A percentile compares a stretch with the other conserved stretches of the same genome.
Evolutionary conservation across 92 coral and sea anemone species (phyloP).

Genomic region (Virgularia gustaviana): DNA sequence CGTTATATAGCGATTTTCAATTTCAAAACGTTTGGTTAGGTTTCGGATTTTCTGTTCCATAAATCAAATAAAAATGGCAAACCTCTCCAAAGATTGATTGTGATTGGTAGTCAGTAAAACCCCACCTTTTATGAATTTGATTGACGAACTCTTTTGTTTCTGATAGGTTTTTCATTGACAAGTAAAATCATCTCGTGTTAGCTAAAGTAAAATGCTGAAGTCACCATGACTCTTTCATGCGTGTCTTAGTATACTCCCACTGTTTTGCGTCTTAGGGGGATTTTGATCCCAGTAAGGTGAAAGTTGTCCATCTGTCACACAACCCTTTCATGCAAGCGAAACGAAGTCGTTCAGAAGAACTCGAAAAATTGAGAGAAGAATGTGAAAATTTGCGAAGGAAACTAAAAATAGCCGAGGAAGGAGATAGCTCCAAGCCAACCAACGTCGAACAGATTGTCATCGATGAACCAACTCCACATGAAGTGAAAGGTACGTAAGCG

Average conservation of each 20-base stretch:
- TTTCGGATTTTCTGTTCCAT: no score
- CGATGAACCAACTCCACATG: constrained; percentile 40
- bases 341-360: constrained; percentile 74
- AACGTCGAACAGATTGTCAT: constrained; percentile 36
- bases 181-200: no score
- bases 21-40: no score
- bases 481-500: constrained; percentile 87
- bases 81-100: no score
- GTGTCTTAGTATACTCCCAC: not conserved
- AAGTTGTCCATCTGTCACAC: constrained; percentile 88
- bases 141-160: no score
- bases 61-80: no score
- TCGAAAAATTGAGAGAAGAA: constrained; percentile 68
- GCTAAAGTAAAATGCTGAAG: no score
- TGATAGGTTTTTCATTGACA: no score
- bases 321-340: constrained; percentile 73
- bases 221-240: not conserved
- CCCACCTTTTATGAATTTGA: no score
- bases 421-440: constrained; percentile 29
- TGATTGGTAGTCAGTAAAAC: no score
- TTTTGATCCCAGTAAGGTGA: constrained; percentile 83
- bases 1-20: no score
- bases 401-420: constrained; percentile 65
- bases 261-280: constrained; percentile 71
- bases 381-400: constrained; percentile 64